phyloP scores from a whole-genome alignment of 2,113 vertebrate species.

The Ovibos moschatus region DNA sequence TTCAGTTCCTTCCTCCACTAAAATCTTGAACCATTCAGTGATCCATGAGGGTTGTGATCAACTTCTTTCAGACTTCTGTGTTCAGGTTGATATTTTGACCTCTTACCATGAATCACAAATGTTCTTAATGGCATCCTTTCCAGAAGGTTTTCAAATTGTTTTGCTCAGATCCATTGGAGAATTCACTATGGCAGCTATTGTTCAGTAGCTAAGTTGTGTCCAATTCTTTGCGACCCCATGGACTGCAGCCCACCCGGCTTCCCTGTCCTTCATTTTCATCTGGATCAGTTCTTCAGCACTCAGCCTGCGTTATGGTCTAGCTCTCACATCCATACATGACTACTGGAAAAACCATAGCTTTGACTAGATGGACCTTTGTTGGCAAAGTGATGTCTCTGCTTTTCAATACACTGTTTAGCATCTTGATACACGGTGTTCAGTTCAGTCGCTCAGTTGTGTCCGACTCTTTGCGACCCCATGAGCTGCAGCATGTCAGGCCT shows the following conservation, averaged over 20 bases:
- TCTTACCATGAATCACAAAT: background rate
- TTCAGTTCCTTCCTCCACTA: background rate
- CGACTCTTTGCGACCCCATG: background rate
- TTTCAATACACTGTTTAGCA: background rate
- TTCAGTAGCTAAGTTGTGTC: background rate
- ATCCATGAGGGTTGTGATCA: background rate
- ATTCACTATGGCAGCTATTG: background rate
- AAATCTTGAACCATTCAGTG: background rate
- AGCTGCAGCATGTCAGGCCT: background rate
- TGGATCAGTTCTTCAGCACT: background rate
- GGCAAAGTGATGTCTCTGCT: background rate
- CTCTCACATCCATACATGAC: background rate
- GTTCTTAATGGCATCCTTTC: background rate
- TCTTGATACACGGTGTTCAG: background rate
- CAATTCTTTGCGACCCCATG: background rate
- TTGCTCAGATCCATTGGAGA: background rate
- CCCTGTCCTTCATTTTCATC: background rate
- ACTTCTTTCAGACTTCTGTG: background rate
- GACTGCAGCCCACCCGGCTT: background rate
- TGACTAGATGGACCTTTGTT: background rate
- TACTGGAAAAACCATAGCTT: background rate
- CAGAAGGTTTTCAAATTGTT: background rate
- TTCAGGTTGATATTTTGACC: background rate
- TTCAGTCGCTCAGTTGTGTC: background rate
- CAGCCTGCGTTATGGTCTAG: background rate